Evolutionary conservation across 2,113 vertebrate genomes (phyloP).

Genomic region (Myodes glareolus): DNA sequence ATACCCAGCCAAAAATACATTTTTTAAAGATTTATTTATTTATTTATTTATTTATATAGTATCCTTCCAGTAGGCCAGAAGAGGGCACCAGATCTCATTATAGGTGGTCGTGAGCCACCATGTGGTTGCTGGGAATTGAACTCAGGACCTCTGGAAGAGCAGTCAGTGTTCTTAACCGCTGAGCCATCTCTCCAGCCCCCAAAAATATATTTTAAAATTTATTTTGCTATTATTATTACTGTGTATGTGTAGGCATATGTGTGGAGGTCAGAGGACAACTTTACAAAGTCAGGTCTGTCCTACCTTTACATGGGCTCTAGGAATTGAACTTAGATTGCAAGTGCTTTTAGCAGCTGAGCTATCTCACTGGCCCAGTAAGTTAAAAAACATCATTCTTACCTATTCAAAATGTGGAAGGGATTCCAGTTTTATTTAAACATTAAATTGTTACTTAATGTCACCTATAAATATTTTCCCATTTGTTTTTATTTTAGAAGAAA

Average conservation of each 20-base stretch:
- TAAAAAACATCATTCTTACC: slow-evolving; percentile 21
- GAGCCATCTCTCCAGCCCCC: too few species aligned
- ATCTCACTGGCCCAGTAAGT: not conserved
- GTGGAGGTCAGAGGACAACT: not conserved
- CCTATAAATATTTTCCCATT: slow-evolving; percentile 60
- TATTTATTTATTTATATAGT: too few species aligned
- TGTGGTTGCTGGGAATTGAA: too few species aligned
- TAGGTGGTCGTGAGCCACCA: too few species aligned
- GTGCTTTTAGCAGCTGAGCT: not conserved
- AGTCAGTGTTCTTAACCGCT: too few species aligned
- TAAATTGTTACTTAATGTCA: slow-evolving; percentile 42
- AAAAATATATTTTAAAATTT: not conserved
- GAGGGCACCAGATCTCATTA: too few species aligned
- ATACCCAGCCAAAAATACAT: not conserved
- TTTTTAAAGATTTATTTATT: too few species aligned
- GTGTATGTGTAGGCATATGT: not conserved
- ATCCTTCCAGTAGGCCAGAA: too few species aligned
- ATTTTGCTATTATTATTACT: not conserved
- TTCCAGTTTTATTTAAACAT: slow-evolving; percentile 58
- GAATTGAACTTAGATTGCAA: not conserved
- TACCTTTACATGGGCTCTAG: not conserved
- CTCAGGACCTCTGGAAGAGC: too few species aligned
- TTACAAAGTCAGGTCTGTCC: not conserved
- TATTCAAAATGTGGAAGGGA: not conserved
- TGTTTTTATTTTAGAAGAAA: slow-evolving; percentile 91